Conservation (phyloP, 2,797 vertebrate genomes). For the Spondyliosoma cantharus region DNA sequence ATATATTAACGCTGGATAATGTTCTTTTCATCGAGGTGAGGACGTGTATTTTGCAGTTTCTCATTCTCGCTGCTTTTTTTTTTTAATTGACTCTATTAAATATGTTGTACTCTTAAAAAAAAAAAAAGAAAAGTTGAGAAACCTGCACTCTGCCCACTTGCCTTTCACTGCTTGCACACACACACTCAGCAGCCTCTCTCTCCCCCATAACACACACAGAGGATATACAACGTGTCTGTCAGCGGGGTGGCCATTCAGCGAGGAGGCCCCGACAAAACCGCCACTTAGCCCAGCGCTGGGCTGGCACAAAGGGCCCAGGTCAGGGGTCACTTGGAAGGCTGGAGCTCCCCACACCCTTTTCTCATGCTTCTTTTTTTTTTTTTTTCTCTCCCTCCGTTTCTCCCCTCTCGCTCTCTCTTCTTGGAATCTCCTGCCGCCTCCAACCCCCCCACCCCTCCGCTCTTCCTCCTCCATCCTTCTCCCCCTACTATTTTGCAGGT, state of each 20-base stretch:
- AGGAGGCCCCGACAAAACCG: slow-evolving; percentile 91
- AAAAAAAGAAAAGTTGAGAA: slow-evolving; percentile 42
- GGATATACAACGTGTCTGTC: slow-evolving; percentile 96
- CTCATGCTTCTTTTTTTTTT: slow-evolving; percentile 88
- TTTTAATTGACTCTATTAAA: slow-evolving; percentile 22
- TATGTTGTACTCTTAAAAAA: not conserved
- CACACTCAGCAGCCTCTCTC: slow-evolving; percentile 67
- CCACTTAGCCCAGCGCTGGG: slow-evolving; percentile 92
- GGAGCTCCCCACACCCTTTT: slow-evolving; percentile 88
- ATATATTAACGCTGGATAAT: slow-evolving; percentile 36
- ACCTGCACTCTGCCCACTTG: slow-evolving; percentile 40
- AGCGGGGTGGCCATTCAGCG: slow-evolving; percentile 90
- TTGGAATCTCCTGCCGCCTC: slow-evolving; percentile 83
- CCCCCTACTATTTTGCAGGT: slow-evolving; percentile 87
- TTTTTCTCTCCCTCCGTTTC: slow-evolving; percentile 75
- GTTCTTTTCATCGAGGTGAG: slow-evolving; percentile 11
- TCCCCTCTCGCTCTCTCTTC: slow-evolving; percentile 84
- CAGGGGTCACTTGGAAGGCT: slow-evolving; percentile 91
- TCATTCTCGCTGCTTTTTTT: not conserved
- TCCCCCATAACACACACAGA: slow-evolving; percentile 72
- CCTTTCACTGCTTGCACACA: slow-evolving; percentile 60
- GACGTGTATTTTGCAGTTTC: slow-evolving; percentile 17
- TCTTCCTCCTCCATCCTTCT: slow-evolving; percentile 77
- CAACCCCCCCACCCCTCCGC: slow-evolving; percentile 75
- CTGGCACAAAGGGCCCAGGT: slow-evolving; percentile 90